Base-by-base conservation (phyloP, 2,888 invertebrate genomes). In the Cremastinae sp. region DNA sequence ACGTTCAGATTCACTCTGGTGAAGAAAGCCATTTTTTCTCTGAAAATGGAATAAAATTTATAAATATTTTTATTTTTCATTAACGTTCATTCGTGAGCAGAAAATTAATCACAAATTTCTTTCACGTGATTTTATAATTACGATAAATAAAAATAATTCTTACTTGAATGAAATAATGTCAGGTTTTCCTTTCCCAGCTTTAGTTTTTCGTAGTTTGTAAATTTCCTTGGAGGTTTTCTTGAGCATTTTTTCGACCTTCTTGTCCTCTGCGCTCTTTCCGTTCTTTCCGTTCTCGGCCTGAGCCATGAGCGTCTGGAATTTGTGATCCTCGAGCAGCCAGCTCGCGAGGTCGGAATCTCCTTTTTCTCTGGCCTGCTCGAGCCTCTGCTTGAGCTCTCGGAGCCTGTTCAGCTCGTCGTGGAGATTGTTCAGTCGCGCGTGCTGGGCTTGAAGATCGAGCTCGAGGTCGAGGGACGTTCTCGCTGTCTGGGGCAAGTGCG, bases 11-110 rank as follows among this genome's bases (percentile, higher is more conserved):
- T 95, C 79, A 94, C 93, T 83, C 95, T 94, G 0, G 97, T 97
- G 90, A 98, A 98, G 91, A 98, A 98, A 47, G 97, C 97, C 95
- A 98, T 97, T 91, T 98, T 98, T 91, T 98, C 97, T 91, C 98
- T 98, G 91, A 35, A 91, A 91, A 87, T n/a, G n/a, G 62, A 18
- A 68, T 76, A 56, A 71, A 70, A 41, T 49, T n/a, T 16, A 71
- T n/a, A n/a, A n/a, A n/a, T n/a, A n/a, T n/a, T n/a, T n/a, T n/a
- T n/a, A 61, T 8, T n/a, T 1, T 58, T 14, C 22, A 28, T 28
- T 28, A 28, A n/a, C n/a, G n/a, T n/a, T n/a, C n/a, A n/a, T n/a
- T n/a, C n/a, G n/a, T n/a, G n/a, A n/a, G n/a, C n/a, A n/a, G 22
- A 9, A 18, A 58, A 61, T 41, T 28, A 59, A 28, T 45, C 41